These are phyloP conservation scores for Diuraphis noxia DNA, from an alignment of 1,140 invertebrate species.

Conservation along the genomic window DNA sequence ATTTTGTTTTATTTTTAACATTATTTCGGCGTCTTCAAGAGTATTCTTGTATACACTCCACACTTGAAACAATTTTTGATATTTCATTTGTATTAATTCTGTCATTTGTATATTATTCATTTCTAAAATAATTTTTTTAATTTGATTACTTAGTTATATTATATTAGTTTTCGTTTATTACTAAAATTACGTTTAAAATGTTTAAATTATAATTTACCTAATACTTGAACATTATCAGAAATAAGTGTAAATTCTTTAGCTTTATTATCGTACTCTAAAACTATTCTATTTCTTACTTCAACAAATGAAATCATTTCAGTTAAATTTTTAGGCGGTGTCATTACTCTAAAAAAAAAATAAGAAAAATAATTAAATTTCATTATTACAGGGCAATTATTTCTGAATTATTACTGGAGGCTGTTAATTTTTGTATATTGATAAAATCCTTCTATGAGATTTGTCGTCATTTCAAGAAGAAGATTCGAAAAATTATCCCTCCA, in stretches of 20 bases:
- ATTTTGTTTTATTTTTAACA: slow-evolving; percentile 31
- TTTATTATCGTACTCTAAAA: slow-evolving; percentile 29
- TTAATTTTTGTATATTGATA: slow-evolving; percentile 13
- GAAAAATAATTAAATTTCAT: not conserved
- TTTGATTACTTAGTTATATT: not conserved
- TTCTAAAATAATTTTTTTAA: slow-evolving; percentile 24
- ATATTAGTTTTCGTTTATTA: not conserved
- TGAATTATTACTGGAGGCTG: not conserved
- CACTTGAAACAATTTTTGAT: not conserved
- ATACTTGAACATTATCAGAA: slow-evolving; percentile 17
- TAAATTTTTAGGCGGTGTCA: slow-evolving; percentile 20
- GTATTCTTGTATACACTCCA: slow-evolving; percentile 29
- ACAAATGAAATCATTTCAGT: slow-evolving; percentile 17
- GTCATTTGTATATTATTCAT: not conserved
- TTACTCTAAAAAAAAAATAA: not conserved
- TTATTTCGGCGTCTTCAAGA: slow-evolving; percentile 36
- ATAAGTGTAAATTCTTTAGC: not conserved
- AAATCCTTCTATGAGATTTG: slow-evolving; percentile 8
- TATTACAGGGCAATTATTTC: not conserved
- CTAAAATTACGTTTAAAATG: not conserved
- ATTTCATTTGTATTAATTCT: not conserved
- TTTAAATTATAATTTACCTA: slow-evolving; percentile 9
- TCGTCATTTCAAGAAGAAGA: not conserved
- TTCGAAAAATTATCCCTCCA: slow-evolving; percentile 8
- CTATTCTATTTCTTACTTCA: not conserved